Base-by-base conservation (phyloP, 1,140 invertebrate species). In the Drosophila nebulosa region DNA sequence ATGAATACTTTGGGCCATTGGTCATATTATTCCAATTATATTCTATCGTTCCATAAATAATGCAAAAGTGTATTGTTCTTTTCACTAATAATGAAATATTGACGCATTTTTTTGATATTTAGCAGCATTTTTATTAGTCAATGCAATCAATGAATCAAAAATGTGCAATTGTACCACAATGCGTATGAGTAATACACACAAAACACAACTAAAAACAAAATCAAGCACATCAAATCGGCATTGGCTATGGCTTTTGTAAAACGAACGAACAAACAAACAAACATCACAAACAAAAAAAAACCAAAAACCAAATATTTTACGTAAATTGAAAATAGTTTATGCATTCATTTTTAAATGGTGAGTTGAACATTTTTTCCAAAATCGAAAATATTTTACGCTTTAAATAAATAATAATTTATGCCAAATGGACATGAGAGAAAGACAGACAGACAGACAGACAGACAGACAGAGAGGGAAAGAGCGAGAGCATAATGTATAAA, bases 361-460 rank as follows among this genome's bases (percentile, higher is more conserved):
- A n/a, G 39, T 22, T n/a, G 10, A 59, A 59, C 56, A 39, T 59
- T 39, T 39, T 53, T 71, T 32, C 64, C 21, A 46, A 26, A 30
- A 50, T 59, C 36, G 55, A 14, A 32, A 46, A 60, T 64, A 51
- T 61, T 74, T 52, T 64, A 42, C 67, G 58, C 46, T 73, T 74
- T 51, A 62, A 79, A 78, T 78, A 79, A 78, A 78, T 79, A 78
- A 74, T 67, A 61, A 79, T 79, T 70, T 74, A 67, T 71, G 24
- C 55, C 58, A 56, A 12, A 7, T 24, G 21, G 6, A 42, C 35
- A 26, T 24, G n/a, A 14, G 24, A 18, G 39, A 18, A 6, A 14
- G 39, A 24, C 30, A 58, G 35, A 24, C n/a, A n/a, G n/a, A n/a
- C n/a, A n/a, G n/a, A n/a, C n/a, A n/a, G 65, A 30, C 26, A n/a